phyloP scores from a whole-genome alignment of 2,888 invertebrate species.

The Rotaria sp. region DNA sequence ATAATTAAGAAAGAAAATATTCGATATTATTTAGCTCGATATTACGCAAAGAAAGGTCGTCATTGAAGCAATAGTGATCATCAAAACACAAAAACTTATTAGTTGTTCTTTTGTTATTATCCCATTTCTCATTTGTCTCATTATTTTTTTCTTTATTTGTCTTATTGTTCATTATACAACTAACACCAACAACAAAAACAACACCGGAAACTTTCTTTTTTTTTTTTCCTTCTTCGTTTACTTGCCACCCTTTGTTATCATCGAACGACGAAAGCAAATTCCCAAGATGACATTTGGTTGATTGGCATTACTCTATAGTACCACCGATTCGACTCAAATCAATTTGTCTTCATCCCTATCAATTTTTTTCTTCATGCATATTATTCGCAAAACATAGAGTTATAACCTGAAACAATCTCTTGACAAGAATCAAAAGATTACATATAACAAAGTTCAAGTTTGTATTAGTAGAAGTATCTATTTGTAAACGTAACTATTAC shows the following conservation, averaged over 20 bases:
- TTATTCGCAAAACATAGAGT: neutral
- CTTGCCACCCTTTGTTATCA: slow-evolving; percentile 14
- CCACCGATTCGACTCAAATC: neutral
- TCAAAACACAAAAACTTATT: neutral
- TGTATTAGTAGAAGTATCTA: no score
- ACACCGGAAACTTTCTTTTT: neutral
- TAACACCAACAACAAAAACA: neutral
- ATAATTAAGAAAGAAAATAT: neutral
- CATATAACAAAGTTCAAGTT: no score
- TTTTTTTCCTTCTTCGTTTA: neutral
- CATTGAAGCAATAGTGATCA: neutral
- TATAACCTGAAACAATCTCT: neutral
- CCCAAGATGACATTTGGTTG: slow-evolving; percentile 20
- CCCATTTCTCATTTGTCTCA: neutral
- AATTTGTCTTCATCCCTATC: neutral
- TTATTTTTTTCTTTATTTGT: neutral
- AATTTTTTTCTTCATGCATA: neutral
- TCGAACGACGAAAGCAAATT: slow-evolving; percentile 2
- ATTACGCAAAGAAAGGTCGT: neutral
- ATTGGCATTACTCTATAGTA: neutral
- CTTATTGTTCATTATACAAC: neutral
- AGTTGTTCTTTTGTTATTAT: neutral
- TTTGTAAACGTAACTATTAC: no score
- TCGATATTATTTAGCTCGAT: neutral
- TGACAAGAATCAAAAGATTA: neutral